phyloP scores from a whole-genome alignment of 2,888 invertebrate species.

The Cheilosia pagana region DNA sequence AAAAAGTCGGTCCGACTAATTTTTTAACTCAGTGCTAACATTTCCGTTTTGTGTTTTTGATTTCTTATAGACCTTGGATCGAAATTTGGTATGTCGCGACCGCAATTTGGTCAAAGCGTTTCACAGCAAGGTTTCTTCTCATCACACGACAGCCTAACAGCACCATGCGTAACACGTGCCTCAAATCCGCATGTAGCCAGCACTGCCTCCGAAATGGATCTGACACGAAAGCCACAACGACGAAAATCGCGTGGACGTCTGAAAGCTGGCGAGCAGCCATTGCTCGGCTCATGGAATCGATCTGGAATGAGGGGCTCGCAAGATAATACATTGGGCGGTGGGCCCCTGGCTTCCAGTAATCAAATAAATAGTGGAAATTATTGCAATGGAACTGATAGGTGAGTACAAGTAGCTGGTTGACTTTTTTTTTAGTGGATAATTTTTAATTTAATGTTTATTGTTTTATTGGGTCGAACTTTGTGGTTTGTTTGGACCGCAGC shows the following conservation, averaged over 20 bases:
- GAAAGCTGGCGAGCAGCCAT: constrained; percentile 90
- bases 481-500: too few relatives aligned
- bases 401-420: constrained; percentile 69
- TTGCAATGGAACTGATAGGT: constrained; percentile 89
- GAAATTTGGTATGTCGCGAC: constrained; percentile 89
- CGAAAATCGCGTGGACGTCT: constrained; percentile 87
- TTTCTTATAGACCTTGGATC: constrained; percentile 88
- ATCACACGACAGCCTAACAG: constrained; percentile 90
- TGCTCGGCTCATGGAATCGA: constrained; percentile 88
- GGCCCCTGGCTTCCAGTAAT: constrained; percentile 85
- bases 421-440: background rate
- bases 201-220: constrained; percentile 89
- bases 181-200: constrained; percentile 85
- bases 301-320: constrained; percentile 84
- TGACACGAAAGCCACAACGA: constrained; percentile 86
- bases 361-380: constrained; percentile 86
- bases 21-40: constrained; percentile 19
- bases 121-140: constrained; percentile 88
- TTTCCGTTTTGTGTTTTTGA: constrained; percentile 55
- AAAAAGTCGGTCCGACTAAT: background rate
- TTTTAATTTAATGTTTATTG: background rate
- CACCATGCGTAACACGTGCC: constrained; percentile 87
- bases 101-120: constrained; percentile 83
- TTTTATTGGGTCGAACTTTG: too few relatives aligned
- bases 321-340: constrained; percentile 84